These are phyloP conservation scores for Drosophila melanosoma DNA, from an alignment of 2,888 invertebrate species.

Conservation along the genomic window DNA sequence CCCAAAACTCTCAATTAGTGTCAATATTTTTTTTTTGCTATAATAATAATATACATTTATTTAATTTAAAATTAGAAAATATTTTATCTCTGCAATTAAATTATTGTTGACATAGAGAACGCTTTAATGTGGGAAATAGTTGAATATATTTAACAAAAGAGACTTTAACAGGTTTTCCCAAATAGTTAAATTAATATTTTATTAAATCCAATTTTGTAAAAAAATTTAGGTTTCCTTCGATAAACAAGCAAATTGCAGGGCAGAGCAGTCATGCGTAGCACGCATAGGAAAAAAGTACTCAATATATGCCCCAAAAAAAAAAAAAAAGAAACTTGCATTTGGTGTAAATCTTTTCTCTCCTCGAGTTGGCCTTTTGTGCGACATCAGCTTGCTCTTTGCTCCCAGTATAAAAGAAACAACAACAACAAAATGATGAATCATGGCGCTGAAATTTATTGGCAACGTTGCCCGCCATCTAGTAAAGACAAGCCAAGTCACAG, in stretches of 20 bases:
- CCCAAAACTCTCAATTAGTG: background rate
- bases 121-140: background rate
- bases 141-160: background rate
- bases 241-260: background rate
- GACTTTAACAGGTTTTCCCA: background rate
- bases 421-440: constrained; percentile 50
- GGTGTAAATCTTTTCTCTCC: constrained; percentile 7
- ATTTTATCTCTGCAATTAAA: background rate
- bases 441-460: constrained; percentile 46
- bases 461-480: constrained; percentile 8
- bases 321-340: constrained; percentile 27
- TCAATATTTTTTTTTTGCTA: background rate
- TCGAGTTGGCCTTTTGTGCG: constrained; percentile 1
- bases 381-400: background rate
- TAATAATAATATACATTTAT: background rate
- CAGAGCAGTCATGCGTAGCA: background rate
- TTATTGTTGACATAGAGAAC: background rate
- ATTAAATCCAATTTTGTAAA: background rate
- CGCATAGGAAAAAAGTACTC: background rate
- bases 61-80: background rate
- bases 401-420: background rate
- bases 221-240: background rate
- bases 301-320: constrained; percentile 1
- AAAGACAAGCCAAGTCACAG: background rate
- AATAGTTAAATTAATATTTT: background rate